Evolutionary conservation across 2,113 vertebrate genomes (phyloP), one percentile per base, ranked within the genome.

Genomic region (Bufo bufo): DNA sequence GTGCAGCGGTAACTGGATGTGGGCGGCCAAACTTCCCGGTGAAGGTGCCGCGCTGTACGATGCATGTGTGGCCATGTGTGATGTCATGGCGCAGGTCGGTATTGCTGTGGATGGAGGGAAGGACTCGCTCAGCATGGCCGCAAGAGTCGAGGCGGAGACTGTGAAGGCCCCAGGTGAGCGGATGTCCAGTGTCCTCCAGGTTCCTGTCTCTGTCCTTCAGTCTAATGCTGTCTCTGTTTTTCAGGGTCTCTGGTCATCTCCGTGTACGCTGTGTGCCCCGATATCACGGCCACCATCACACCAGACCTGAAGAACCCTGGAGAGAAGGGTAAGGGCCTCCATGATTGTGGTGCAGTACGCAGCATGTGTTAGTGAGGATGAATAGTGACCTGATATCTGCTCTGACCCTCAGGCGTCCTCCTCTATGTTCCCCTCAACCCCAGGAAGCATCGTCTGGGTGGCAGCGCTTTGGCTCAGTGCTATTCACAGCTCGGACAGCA

Each of bases 1-100:
- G 88, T 98, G 97, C 72, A 98, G 97, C 14, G 97, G 96, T 6
- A 98, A 98, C 93, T 98, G 97, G 97, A 98, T 98, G 97, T 98
- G 97, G 97, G 95, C 97, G 0, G 97, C 97, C 23, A 97, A 97
- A 92, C 94, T 97, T 20, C 95, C 95, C 0, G 97, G 97, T 3
- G 97, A 98, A 75, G 97, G 97, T 0, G 95, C 95, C 0, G 92
- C 92, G 54, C 91, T 98, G 87, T 96, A 95, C 23, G 95, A 97
- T 0, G 97, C 97, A 49, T 98, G 97, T 87, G 92, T 91, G 61
- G 97, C 97, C 59, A 96, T 98, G 96, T 97, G 96, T 90, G 90
- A 94, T 6, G 94, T 96, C 89, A 97, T 99, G 96, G 93, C 92
- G 0, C 92, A 93, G 54, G 92, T 98, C 78, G 97, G 97, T 0